A percentile compares a stretch with the other conserved stretches of the same genome.
These are phyloP conservation scores for Podocnemis expansa DNA, from an alignment of 2,113 vertebrate species.

Conservation along the genomic window DNA sequence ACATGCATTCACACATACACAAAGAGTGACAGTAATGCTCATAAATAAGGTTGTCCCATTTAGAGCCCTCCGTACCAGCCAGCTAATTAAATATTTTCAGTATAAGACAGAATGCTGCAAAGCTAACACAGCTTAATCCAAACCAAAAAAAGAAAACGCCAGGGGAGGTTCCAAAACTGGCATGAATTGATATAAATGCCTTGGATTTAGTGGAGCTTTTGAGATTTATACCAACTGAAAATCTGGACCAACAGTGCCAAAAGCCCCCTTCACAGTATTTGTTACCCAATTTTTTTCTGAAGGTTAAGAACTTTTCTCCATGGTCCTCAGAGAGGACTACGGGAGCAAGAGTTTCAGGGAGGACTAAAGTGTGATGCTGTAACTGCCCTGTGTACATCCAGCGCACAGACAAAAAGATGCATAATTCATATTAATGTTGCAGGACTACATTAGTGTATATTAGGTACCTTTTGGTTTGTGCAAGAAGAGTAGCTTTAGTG, in stretches of 20 bases:
- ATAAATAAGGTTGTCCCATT: background rate
- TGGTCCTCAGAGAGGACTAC: background rate
- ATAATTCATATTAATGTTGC: background rate
- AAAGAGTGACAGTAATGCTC: background rate
- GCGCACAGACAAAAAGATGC: background rate
- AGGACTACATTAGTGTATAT: background rate
- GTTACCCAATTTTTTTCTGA: background rate
- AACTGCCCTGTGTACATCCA: background rate
- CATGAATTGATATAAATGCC: background rate
- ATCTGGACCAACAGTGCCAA: background rate
- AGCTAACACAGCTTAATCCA: background rate
- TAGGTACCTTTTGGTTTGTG: background rate
- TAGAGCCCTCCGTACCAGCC: background rate
- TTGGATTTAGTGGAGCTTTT: background rate
- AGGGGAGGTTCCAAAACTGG: background rate
- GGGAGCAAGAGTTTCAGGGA: background rate
- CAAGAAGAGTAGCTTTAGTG: background rate
- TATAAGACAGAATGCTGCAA: background rate
- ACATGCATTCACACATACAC: background rate
- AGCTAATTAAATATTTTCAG: background rate
- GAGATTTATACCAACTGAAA: rapidly evolving
- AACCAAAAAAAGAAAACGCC: background rate
- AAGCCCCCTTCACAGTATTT: background rate
- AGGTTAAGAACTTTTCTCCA: background rate
- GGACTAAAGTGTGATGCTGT: background rate